Percentiles rank a stretch among this genome's conserved stretches.
phyloP scores from a whole-genome alignment of 2,888 invertebrate genomes.

The Pachliopta kotzebuea region DNA sequence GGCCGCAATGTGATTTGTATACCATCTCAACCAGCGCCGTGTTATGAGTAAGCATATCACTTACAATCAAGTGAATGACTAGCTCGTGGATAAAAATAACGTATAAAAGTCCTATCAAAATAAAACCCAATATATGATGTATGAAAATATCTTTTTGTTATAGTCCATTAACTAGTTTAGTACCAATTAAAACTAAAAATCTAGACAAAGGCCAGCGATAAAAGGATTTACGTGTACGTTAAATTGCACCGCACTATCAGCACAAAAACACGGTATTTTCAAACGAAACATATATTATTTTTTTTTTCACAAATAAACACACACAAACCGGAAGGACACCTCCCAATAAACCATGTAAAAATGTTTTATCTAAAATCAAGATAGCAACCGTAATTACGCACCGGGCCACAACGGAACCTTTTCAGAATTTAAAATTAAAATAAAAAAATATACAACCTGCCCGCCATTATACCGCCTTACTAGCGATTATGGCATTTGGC shows the following conservation, averaged over 20 bases:
- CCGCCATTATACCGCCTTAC: conserved; percentile 60
- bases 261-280: conserved; percentile 19
- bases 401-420: conserved; percentile 59
- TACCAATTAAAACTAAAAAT: conserved; percentile 5
- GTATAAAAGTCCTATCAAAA: too few relatives aligned
- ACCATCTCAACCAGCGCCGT: too few relatives aligned
- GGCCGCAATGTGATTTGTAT: too few relatives aligned
- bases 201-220: conserved; percentile 6
- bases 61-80: too few relatives aligned
- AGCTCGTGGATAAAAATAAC: too few relatives aligned
- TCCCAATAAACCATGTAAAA: conserved; percentile 60
- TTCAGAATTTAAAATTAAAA: conserved; percentile 49
- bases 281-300: conserved; percentile 4
- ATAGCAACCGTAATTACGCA: conserved; percentile 71
- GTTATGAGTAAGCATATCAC: too few relatives aligned
- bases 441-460: conserved; percentile 52
- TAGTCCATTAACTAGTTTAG: conserved; percentile 13
- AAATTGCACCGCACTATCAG: conserved; percentile 23
- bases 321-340: conserved; percentile 59
- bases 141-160: not conserved
- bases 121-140: too few relatives aligned
- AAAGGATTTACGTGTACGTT: conserved; percentile 26
- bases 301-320: conserved; percentile 30
- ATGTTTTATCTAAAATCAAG: conserved; percentile 70
- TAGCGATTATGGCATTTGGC: conserved; percentile 68